These are phyloP conservation scores for Gambusia yucatana DNA, from an alignment of 2,797 vertebrate species.

Conservation along the genomic window DNA sequence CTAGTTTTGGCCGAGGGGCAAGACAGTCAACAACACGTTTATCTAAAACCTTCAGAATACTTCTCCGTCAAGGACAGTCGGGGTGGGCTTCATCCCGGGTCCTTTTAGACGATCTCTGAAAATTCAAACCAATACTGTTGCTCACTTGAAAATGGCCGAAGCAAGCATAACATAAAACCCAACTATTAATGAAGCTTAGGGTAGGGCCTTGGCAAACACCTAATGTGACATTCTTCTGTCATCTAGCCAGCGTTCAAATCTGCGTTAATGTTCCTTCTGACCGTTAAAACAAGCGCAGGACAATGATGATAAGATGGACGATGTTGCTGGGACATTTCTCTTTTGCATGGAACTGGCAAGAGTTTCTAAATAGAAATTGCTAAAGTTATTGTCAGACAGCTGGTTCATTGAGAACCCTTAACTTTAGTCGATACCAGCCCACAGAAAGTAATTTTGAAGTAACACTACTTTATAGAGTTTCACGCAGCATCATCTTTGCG, in stretches of 20 bases:
- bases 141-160: not conserved
- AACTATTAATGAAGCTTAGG: slow-evolving; percentile 1
- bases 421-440: not conserved
- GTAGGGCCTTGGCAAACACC: not conserved
- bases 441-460: not conserved
- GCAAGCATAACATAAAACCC: not conserved
- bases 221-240: not conserved
- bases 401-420: not conserved
- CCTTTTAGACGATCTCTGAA: slow-evolving; percentile 13
- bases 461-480: not conserved
- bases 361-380: not conserved
- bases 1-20: slow-evolving; percentile 75
- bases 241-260: not conserved
- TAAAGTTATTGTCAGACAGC: not conserved
- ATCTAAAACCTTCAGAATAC: slow-evolving; percentile 67
- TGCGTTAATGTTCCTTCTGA: not conserved
- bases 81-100: slow-evolving; percentile 2
- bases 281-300: not conserved
- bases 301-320: not conserved
- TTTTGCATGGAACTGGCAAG: not conserved
- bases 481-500: not conserved
- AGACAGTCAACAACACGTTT: slow-evolving; percentile 78
- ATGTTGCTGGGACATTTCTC: not conserved
- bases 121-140: slow-evolving; percentile 8
- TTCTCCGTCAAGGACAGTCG: slow-evolving; percentile 45